Base-by-base conservation (phyloP, 1,140 invertebrate genomes). In the Chironomus striatipennis region DNA sequence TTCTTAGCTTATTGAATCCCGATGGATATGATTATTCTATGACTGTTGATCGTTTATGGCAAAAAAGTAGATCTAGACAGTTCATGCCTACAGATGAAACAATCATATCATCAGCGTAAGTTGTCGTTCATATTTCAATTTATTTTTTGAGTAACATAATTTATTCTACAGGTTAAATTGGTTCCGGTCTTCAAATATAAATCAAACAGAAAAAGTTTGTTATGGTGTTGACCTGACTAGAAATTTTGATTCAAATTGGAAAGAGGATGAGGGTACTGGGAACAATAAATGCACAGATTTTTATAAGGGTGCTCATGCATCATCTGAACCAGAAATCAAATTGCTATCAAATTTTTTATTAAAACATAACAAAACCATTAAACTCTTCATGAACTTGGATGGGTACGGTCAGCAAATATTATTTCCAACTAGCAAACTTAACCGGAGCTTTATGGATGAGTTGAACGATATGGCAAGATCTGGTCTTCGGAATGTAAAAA, bases 291-390 rank as follows among this genome's bases (percentile, higher is more conserved):
- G 95, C 78, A 87, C 88, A 24, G 91, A 96, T 43, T 91, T 89
- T 74, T 97, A 89, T 79, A 88, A 89, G 0, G 95, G 95, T 0
- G 84, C 88, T 0, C 83, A 85, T 18, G 86, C 93, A 0, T 94
- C 95, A 79, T 95, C 93, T 0, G 94, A 97, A 80, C 90, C 90
- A 0, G 95, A 97, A 83, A 93, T 92, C 0, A 83, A 84, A 67
- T 88, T 88, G 0, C 80, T 92, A 1, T 86, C 88, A 0, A 85
- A 90, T 73, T 90, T 89, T 73, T 87, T 88, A 10, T 81, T 85
- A 75, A 85, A 87, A 76, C 83, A 86, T 75, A 15, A 21, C n/a
- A 70, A 18, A 1, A 21, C 7, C 17, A 70, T 70, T 8, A 9
- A 21, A 18, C 17, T 70, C 17, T 70, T 70, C 10, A 70, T 70